These are phyloP conservation scores for Venustoraphidia nigricollis DNA, from an alignment of 2,888 invertebrate species.

Conservation along the genomic window DNA sequence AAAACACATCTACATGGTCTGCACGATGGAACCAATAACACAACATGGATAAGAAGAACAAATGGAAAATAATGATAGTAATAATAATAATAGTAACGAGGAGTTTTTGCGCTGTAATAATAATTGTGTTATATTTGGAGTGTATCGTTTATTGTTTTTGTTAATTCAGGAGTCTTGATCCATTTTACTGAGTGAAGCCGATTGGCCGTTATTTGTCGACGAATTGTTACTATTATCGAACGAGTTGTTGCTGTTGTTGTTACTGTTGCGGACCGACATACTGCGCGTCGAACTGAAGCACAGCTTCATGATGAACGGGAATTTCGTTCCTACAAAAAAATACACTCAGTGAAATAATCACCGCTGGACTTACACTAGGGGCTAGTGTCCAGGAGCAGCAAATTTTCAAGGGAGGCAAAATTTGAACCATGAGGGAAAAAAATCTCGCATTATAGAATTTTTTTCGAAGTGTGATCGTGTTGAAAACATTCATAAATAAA, in stretches of 20 bases:
- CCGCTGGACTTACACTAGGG: too few relatives aligned
- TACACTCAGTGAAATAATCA: conserved; percentile 3
- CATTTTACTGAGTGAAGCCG: conserved; percentile 5
- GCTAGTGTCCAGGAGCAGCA: too few relatives aligned
- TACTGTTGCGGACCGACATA: conserved; percentile 34
- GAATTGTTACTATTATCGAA: conserved; percentile 5
- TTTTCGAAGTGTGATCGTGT: too few relatives aligned
- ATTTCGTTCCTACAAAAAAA: conserved; percentile 74
- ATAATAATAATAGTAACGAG: not conserved
- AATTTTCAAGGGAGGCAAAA: too few relatives aligned
- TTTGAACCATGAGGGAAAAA: too few relatives aligned
- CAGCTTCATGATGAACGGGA: conserved; percentile 96
- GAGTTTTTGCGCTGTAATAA: not conserved
- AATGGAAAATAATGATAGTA: not conserved
- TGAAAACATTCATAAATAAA: too few relatives aligned
- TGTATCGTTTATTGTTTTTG: conserved; percentile 10
- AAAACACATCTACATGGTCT: not conserved
- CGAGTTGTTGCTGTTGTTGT: conserved; percentile 20
- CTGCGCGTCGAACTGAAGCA: conserved; percentile 83
- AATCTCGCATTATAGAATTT: too few relatives aligned
- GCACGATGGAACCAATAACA: not conserved
- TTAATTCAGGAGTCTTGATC: conserved; percentile 6
- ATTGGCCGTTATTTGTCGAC: conserved; percentile 1
- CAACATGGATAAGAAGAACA: not conserved
- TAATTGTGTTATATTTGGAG: conserved; percentile 9